Evolutionary conservation across 2,797 vertebrate species (phyloP).

Genomic region (Sphenodon punctatus): DNA sequence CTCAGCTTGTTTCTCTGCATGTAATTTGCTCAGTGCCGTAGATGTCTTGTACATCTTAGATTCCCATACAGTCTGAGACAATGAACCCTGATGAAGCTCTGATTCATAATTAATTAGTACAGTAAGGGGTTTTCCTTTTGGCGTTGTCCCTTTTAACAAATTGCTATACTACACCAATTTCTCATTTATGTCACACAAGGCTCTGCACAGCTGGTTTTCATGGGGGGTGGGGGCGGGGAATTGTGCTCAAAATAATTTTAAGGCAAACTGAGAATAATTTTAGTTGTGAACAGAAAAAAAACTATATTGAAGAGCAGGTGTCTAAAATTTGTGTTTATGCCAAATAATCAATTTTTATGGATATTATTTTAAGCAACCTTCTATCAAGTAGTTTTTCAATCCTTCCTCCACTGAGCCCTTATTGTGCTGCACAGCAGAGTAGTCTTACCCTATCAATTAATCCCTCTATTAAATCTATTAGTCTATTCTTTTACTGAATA

Average conservation of each 20-base stretch:
- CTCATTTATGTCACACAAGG: slow-evolving; percentile 10
- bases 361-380: slow-evolving; percentile 8
- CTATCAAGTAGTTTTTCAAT: neutral
- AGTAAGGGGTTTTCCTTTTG: slow-evolving; percentile 41
- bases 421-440: no score
- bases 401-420: no score
- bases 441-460: no score
- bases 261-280: slow-evolving; percentile 1
- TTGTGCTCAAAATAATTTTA: slow-evolving; percentile 36
- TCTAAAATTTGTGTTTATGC: slow-evolving; percentile 21
- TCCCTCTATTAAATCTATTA: no score
- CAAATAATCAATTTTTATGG: slow-evolving; percentile 10
- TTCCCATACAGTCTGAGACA: slow-evolving; percentile 27
- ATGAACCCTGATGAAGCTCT: slow-evolving; percentile 50
- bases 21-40: slow-evolving; percentile 34
- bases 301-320: neutral
- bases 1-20: slow-evolving; percentile 8
- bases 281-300: neutral
- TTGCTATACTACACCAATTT: slow-evolving; percentile 36
- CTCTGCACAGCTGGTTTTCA: slow-evolving; percentile 29
- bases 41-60: slow-evolving; percentile 13
- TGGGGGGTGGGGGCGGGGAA: slow-evolving; percentile 58
- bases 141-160: slow-evolving; percentile 36
- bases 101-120: slow-evolving; percentile 55
- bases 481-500: no score